Conservation (phyloP, 2,113 vertebrate species). For the Brachirus orientalis region DNA sequence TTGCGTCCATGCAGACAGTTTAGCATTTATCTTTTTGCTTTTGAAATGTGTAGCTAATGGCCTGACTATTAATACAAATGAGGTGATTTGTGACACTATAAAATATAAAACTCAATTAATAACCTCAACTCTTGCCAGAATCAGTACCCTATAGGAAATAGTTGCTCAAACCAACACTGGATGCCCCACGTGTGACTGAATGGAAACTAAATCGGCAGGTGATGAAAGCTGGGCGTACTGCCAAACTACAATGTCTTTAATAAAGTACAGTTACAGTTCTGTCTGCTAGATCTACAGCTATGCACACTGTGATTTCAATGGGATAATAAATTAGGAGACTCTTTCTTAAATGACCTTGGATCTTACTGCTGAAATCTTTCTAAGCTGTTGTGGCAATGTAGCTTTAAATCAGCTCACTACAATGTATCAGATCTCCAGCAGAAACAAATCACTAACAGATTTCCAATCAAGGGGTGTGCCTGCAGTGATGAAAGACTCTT, state of each 20-base stretch:
- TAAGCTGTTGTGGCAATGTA: not conserved
- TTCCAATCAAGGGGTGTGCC: not conserved
- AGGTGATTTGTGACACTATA: no score
- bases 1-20: no score
- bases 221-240: no score
- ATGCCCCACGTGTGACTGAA: not conserved
- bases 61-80: no score
- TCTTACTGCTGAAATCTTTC: no score
- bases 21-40: no score
- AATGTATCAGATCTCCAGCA: not conserved
- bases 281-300: not conserved
- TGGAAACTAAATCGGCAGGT: not conserved
- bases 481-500: not conserved
- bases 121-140: not conserved
- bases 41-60: no score
- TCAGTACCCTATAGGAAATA: no score
- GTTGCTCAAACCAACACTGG: not conserved
- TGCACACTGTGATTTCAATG: not conserved
- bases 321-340: not conserved
- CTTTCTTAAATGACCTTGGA: not conserved
- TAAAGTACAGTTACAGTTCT: not conserved
- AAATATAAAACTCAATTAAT: no score
- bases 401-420: not conserved
- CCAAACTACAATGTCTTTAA: not conserved
- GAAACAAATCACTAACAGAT: not conserved